Evolutionary conservation across 2,113 vertebrate genomes (phyloP).

Genomic region (Apeltes quadracus): DNA sequence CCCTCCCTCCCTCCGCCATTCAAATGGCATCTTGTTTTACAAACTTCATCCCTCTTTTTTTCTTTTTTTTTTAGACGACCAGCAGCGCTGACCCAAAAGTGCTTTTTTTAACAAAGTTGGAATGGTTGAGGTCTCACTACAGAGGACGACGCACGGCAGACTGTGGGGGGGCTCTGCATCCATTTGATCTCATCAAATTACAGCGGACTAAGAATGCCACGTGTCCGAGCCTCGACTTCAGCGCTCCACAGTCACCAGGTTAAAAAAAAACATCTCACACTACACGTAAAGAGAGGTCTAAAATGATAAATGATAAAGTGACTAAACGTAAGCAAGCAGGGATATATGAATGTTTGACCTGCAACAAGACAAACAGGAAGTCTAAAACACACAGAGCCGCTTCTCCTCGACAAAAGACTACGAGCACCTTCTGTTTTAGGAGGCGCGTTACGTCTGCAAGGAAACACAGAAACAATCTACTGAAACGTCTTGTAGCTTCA

Average conservation of each 20-base stretch:
- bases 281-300: slow-evolving; percentile 74
- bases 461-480: slow-evolving; percentile 73
- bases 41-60: slow-evolving; percentile 63
- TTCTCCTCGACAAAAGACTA: slow-evolving; percentile 86
- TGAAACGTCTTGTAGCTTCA: slow-evolving; percentile 78
- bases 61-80: slow-evolving; percentile 57
- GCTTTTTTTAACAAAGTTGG: slow-evolving; percentile 82
- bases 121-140: slow-evolving; percentile 83
- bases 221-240: slow-evolving; percentile 57
- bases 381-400: slow-evolving; percentile 69
- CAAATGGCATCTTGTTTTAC: slow-evolving; percentile 61
- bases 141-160: slow-evolving; percentile 55
- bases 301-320: slow-evolving; percentile 87
- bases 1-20: neutral
- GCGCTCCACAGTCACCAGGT: slow-evolving; percentile 79
- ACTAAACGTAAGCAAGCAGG: slow-evolving; percentile 89
- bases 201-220: slow-evolving; percentile 75
- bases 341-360: slow-evolving; percentile 82
- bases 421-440: slow-evolving; percentile 81
- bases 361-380: slow-evolving; percentile 72
- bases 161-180: slow-evolving; percentile 80
- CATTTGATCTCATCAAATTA: slow-evolving; percentile 82
- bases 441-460: slow-evolving; percentile 79
- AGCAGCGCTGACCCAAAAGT: slow-evolving; percentile 91
- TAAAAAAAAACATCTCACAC: slow-evolving; percentile 75